Conservation (phyloP, 1,140 invertebrate genomes). For the Penaeus chinensis region DNA sequence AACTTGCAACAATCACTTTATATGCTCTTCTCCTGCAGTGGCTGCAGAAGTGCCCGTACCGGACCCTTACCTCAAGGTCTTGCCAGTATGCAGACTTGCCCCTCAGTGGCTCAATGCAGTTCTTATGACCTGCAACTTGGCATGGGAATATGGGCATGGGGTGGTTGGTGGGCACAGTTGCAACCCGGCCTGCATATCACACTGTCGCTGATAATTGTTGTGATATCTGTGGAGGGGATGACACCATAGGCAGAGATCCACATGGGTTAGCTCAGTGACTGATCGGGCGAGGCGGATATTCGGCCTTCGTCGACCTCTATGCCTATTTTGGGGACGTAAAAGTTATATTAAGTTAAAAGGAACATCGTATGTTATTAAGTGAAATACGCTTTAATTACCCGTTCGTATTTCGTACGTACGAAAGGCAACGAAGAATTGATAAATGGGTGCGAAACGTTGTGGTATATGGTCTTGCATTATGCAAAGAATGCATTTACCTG, state of each 20-base stretch:
- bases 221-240: constrained; percentile 61
- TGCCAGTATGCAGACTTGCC: constrained; percentile 44
- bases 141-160: constrained; percentile 39
- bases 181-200: constrained; percentile 57
- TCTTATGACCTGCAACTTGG: constrained; percentile 50
- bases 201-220: constrained; percentile 61
- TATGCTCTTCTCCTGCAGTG: neutral
- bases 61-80: constrained; percentile 55
- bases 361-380: neutral
- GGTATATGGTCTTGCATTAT: constrained; percentile 29
- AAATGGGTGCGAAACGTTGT: constrained; percentile 39
- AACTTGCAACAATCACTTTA: constrained; percentile 38
- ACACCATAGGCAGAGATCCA: constrained; percentile 7
- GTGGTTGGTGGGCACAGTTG: constrained; percentile 37
- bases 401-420: too few relatives aligned
- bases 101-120: constrained; percentile 57
- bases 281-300: neutral
- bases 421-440: too few relatives aligned
- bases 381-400: too few relatives aligned
- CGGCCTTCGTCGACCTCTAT: neutral
- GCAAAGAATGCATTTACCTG: constrained; percentile 62
- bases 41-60: neutral
- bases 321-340: neutral
- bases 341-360: neutral
- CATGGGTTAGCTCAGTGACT: neutral